Evolutionary conservation across 2,888 invertebrate genomes (phyloP), one percentile per base, ranked within the genome.

Genomic region (Callyntrura guangdongensis): DNA sequence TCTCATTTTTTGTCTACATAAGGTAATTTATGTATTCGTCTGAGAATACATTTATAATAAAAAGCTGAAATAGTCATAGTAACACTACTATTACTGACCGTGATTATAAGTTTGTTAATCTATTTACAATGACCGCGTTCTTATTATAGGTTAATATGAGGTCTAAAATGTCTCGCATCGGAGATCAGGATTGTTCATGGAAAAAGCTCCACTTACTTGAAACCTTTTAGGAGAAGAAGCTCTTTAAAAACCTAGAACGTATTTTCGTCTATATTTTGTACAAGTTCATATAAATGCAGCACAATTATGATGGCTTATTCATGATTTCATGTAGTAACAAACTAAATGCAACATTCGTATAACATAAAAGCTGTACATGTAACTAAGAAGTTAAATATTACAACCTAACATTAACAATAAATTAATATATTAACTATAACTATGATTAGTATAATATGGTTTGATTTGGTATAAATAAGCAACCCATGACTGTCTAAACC

Each of bases 1-100:
- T 53, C 77, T 77, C 77, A 77, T 53, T 56, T n/a, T 53, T 20
- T 77, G 14, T 77, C 20, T 74, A n/a, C 12, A 5, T 64, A 25
- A 25, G 22, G 64, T 59, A 59, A 36, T 59, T n/a, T n/a, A 59
- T 17, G 59, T 59, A 17, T 59, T 36, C 36, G 36, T 36, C 36
- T 36, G 36, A 36, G 36, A 6, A 36, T 6, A 36, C 2, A 2
- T 36, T 36, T 6, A 36, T 36, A 36, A 36, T 6, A 36, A 36
- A 36, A 56, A 56, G 56, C n/a, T 56, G 56, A 56, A 53, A 61
- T 61, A 22, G n/a, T 53, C 11, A 61, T 61, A 20, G 61, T 61
- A 61, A 61, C n/a, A 61, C 61, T 17, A 1, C 17, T 17, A 22
- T 22, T 61, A 61, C 61, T 61, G 22, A 61, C 61, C 61, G 20